A percentile compares a stretch with the other conserved stretches of the same genome.
These are phyloP conservation scores for Melitaea athalia DNA, from an alignment of 2,888 invertebrate genomes.

Conservation along the genomic window DNA sequence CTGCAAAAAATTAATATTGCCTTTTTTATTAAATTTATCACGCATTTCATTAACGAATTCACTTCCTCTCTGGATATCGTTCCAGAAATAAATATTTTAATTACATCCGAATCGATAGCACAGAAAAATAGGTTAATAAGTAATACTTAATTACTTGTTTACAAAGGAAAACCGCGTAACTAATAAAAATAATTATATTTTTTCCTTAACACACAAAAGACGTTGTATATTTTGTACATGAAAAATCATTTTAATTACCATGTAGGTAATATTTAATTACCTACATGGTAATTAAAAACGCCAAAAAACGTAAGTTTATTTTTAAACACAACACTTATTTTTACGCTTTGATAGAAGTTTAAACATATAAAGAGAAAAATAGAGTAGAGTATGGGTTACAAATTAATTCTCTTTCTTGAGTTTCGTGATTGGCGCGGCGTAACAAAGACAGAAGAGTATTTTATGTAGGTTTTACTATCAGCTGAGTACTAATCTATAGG, in stretches of 20 bases:
- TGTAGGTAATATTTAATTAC: neutral
- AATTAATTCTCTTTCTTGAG: constrained; percentile 25
- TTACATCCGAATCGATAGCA: constrained; percentile 36
- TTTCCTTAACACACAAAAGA: constrained; percentile 26
- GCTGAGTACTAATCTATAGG: neutral
- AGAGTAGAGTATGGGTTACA: neutral
- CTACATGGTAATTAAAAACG: neutral
- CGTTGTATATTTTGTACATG: neutral
- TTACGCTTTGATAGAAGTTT: neutral
- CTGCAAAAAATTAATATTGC: neutral
- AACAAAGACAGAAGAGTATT: constrained; percentile 26
- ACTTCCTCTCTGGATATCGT: constrained; percentile 19
- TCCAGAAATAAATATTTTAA: constrained; percentile 24
- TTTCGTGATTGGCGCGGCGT: constrained; percentile 29
- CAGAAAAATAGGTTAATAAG: constrained; percentile 48
- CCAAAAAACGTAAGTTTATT: neutral
- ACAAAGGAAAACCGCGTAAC: constrained; percentile 55
- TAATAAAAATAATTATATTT: constrained; percentile 31
- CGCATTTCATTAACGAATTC: constrained; percentile 16
- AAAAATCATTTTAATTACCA: neutral
- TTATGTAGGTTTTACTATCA: neutral
- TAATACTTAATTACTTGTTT: constrained; percentile 56
- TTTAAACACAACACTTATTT: neutral
- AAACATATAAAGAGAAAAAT: neutral
- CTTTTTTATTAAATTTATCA: neutral